Base-by-base conservation (phyloP, 2,797 vertebrate genomes). In the Urophycis tenuis region DNA sequence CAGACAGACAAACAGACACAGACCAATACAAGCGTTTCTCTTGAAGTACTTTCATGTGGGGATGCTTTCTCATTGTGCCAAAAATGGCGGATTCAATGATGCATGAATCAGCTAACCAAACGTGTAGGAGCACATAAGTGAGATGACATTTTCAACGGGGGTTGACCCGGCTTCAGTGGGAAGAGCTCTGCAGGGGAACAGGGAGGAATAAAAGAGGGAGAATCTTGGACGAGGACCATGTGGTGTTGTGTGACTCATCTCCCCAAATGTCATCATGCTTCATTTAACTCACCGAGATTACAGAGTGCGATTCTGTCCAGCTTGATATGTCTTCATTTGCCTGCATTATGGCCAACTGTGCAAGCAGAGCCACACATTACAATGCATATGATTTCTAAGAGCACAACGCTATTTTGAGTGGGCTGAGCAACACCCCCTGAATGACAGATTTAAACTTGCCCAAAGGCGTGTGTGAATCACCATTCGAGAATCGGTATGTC, bases 381-480 rank as follows among this genome's bases (percentile, higher is more conserved):
- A 12, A 64, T 64, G 25, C 60, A 64, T 2, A 64, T 64, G 60
- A 64, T 64, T 64, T 25, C 7, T 64, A 67, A 67, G 60, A 4
- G 60, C 60, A 17, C 60, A 10, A 17, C 14, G 60, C 60, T 67
- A 29, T 67, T 67, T 86, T 90, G 73, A 80, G 71, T 85, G 81
- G 45, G 67, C 73, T 74, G 34, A 75, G 70, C 31, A 76, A 64
- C n/a, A 86, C 82, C 77, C 79, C 79, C 72, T 84, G 83, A 71
- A 83, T 3, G 36, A 75, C 74, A 53, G 79, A 83, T 80, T 87
- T 77, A 76, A 87, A 82, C 86, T 83, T 76, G 85, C 85, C 83
- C 34, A 89, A 87, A 82, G 77, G 82, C 77, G 25, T 29, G 53
- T 29, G 9, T 29, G 60, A 29, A 67, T 29, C 60, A 67, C 60